Evolutionary conservation across 2,113 vertebrate species (phyloP).

Genomic region (Archilochus colubris): DNA sequence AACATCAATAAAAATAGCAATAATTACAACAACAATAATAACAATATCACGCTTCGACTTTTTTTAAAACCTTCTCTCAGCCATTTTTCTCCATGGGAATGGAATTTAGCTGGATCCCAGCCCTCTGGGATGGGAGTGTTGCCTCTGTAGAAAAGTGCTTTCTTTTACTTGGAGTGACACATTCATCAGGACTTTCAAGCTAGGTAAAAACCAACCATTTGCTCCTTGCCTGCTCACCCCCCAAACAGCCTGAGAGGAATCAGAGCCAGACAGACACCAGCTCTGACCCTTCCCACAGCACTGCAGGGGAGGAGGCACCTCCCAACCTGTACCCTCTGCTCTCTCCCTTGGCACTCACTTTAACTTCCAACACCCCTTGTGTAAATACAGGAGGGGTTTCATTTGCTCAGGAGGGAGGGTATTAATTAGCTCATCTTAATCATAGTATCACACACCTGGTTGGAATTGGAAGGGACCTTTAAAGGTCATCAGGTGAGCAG

Average conservation of each 20-base stretch:
- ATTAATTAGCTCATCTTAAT: background rate
- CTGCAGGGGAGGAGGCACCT: background rate
- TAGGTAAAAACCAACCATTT: background rate
- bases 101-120: background rate
- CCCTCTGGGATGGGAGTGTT: rapidly evolving
- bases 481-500: no score
- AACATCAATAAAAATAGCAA: background rate
- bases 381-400: background rate
- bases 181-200: background rate
- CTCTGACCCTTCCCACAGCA: background rate
- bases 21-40: background rate
- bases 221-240: background rate
- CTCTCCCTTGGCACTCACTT: background rate
- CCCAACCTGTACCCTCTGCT: background rate
- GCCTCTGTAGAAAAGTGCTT: background rate
- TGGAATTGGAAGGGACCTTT: no score
- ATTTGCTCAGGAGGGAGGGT: background rate
- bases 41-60: no score
- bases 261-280: background rate
- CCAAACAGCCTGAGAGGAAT: background rate
- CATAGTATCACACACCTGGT: no score
- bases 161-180: background rate
- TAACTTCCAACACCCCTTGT: background rate
- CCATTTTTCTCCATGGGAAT: background rate
- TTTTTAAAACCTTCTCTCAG: background rate